Base-by-base conservation (phyloP, 2,888 invertebrate genomes). In the Papilio protenor region DNA sequence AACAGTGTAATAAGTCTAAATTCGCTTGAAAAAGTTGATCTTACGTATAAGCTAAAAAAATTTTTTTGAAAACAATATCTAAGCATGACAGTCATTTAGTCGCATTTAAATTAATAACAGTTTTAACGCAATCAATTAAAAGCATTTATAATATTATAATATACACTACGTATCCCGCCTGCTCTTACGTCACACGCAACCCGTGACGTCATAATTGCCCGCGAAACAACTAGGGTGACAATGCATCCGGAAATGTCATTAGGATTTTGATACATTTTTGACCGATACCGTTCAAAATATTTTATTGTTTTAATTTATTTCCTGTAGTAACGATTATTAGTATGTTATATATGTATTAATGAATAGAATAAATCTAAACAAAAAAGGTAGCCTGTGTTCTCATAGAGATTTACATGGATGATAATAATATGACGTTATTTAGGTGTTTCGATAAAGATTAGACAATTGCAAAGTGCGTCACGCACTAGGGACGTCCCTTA, bases 181-280 rank as follows among this genome's bases (percentile, higher is more conserved):
- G 73, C 77, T 76, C 74, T 80, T 76, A 81, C 81, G 83, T 83
- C 83, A 83, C 82, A 82, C 82, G 82, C 80, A 80, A 75, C 80
- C 80, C 75, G 78, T 85, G 85, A 85, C 85, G 85, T 85, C 85
- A 85, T 85, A 85, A 85, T 85, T 85, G 85, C 83, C 79, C 78
- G 81, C 84, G 81, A 81, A 83, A 79, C 73, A 73, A 73, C 52
- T 76, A 76, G 59, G 73, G 73, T 73, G 69, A 61, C 78, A 5
- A 73, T 16, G 49, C 14, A n/a, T 49, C 11, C 16, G 8, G 2
- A 61, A 52, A 70, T 70, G 14, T 40, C 12, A 75, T 33, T 47
- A 47, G 16, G 47, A 74, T 47, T 74, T 49, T 59, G 10, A 61
- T 59, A 12, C 40, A 64, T 64, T 64, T 64, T 10, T 40, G 40